A percentile compares a stretch with the other conserved stretches of the same genome.
Evolutionary conservation across 2,113 vertebrate genomes (phyloP).

Genomic region (Leptodactylus fuscus): DNA sequence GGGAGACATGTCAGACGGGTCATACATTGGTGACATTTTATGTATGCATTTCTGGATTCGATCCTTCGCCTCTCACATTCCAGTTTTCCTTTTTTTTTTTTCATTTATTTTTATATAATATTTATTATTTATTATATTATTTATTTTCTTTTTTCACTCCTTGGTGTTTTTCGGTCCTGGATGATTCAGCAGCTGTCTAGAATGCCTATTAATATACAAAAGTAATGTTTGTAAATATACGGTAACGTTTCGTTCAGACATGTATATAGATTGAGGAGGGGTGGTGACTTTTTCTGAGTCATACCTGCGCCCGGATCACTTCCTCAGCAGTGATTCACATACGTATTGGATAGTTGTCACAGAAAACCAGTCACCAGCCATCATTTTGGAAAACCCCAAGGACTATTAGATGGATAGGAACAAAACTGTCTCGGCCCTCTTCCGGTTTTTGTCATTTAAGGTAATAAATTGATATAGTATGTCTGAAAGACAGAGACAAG

Average conservation of each 20-base stretch:
- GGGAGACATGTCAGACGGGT: neutral
- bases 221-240: neutral
- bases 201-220: no score
- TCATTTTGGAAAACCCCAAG: neutral
- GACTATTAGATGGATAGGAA: neutral
- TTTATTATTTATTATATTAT: no score
- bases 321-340: constrained; percentile 50
- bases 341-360: constrained; percentile 28
- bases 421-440: neutral
- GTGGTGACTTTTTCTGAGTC: constrained; percentile 24
- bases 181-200: no score
- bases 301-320: constrained; percentile 46
- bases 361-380: constrained; percentile 31
- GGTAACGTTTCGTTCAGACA: neutral
- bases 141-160: no score
- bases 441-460: neutral
- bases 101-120: no score
- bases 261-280: neutral
- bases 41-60: neutral
- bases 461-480: constrained; percentile 1
- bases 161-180: no score
- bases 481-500: neutral
- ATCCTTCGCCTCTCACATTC: no score
- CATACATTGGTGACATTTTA: neutral
- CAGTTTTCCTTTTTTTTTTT: no score